Conservation (phyloP, 2,797 vertebrate species). For the Pangasius mekongensis region DNA sequence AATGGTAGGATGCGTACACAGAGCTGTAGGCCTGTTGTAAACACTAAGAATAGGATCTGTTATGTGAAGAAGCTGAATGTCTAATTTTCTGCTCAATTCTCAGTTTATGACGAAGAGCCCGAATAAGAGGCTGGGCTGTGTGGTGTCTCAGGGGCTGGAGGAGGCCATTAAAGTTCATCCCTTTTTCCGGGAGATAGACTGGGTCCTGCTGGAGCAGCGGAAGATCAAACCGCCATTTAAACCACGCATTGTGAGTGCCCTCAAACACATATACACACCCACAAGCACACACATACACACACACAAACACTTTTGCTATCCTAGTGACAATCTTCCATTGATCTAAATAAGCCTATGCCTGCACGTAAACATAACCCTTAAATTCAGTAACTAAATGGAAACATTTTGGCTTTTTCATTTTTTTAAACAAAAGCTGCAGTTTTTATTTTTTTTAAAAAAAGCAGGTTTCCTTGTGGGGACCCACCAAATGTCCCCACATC, state of each 20-base stretch:
- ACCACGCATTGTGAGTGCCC: constrained; percentile 92
- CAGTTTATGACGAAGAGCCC: constrained; percentile 99
- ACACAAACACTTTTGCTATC: not conserved
- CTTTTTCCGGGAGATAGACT: constrained; percentile 99
- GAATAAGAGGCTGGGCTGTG: constrained; percentile 93
- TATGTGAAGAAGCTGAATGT: not conserved
- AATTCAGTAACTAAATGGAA: too few species aligned
- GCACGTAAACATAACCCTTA: not conserved
- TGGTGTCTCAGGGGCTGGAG: constrained; percentile 89
- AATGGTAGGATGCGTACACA: not conserved
- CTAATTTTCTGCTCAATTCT: not conserved
- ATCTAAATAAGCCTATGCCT: not conserved
- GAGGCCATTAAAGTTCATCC: constrained; percentile 95
- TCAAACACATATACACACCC: not conserved
- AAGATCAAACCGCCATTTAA: constrained; percentile 98
- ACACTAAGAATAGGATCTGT: not conserved
- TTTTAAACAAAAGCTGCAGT: too few species aligned
- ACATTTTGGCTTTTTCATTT: too few species aligned
- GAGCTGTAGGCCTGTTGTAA: not conserved
- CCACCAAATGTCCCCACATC: too few species aligned
- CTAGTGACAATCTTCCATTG: not conserved
- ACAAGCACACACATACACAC: not conserved
- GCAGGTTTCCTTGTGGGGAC: too few species aligned
- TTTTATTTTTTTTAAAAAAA: too few species aligned
- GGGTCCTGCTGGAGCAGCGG: constrained; percentile 94